Evolutionary conservation across 1,140 invertebrate species (phyloP).

Genomic region (Phymastichus coffea): DNA sequence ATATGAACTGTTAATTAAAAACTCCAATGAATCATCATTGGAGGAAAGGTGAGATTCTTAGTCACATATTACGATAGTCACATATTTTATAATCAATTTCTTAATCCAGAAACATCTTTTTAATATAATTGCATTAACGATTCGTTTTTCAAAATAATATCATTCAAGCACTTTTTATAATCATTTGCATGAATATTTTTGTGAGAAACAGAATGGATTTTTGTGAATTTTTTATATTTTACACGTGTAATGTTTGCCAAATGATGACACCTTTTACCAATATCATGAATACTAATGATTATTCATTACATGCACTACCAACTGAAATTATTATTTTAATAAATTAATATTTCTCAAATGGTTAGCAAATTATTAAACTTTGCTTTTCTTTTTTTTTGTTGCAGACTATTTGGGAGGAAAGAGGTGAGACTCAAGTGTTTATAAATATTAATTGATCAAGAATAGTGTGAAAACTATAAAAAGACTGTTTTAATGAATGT

Average conservation of each 20-base stretch:
- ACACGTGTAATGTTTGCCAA: conserved; percentile 12
- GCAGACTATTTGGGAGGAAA: conserved; percentile 5
- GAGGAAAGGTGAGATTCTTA: too few species aligned
- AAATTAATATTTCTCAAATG: not conserved
- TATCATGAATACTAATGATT: conserved; percentile 36
- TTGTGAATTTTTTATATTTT: too few species aligned
- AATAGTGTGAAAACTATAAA: conserved; percentile 2
- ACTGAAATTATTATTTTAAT: conserved; percentile 30
- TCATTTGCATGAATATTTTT: too few species aligned
- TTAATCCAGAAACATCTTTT: too few species aligned
- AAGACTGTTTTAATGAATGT: conserved; percentile 11
- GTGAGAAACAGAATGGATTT: too few species aligned
- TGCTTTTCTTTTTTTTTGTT: conserved; percentile 18
- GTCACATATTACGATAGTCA: too few species aligned
- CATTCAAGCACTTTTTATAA: too few species aligned
- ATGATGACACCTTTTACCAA: conserved; percentile 32
- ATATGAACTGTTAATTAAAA: too few species aligned
- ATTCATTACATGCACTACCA: conserved; percentile 44
- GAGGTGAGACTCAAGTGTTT: conserved; percentile 26
- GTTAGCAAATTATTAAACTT: not conserved
- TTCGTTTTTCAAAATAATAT: too few species aligned
- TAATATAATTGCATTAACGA: too few species aligned
- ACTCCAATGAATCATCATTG: too few species aligned
- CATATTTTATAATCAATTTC: too few species aligned
- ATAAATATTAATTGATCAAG: conserved; percentile 15